Conservation (phyloP, 2,797 vertebrate genomes). For the Acanthurus lineatus region DNA sequence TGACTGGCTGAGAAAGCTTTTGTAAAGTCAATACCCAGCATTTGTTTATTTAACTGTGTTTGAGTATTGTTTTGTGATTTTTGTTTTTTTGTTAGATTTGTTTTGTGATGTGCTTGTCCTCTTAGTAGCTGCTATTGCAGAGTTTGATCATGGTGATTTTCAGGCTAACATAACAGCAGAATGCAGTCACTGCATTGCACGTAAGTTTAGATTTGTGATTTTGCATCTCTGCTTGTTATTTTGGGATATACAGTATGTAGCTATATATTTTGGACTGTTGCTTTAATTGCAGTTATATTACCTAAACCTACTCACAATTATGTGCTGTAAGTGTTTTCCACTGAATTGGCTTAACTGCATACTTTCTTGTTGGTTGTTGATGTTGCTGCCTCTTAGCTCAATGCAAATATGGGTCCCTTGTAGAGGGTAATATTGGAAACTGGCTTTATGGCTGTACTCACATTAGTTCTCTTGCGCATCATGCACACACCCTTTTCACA, state of each 20-base stretch:
- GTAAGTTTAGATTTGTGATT: not conserved
- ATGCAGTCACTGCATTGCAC: not conserved
- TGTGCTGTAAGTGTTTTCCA: not conserved
- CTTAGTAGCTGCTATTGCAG: not conserved
- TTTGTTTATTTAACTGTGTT: not conserved
- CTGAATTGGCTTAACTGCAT: not conserved
- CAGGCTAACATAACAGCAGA: too few relatives aligned
- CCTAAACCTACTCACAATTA: not conserved
- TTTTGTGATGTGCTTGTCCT: not conserved
- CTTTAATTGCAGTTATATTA: not conserved
- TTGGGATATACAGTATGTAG: not conserved
- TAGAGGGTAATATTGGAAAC: not conserved
- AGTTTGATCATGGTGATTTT: not conserved
- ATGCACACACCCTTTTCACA: slow-evolving; percentile 9
- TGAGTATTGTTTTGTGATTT: not conserved
- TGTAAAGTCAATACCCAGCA: too few relatives aligned
- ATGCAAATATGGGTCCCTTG: not conserved
- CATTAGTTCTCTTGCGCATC: slow-evolving; percentile 4
- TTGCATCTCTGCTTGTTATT: not conserved
- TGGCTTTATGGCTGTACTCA: slow-evolving; percentile 10
- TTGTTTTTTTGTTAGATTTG: not conserved
- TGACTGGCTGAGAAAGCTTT: too few relatives aligned
- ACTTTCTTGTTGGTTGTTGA: not conserved
- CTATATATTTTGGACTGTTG: not conserved
- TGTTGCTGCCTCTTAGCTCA: not conserved